Evolutionary conservation across 2,113 vertebrate genomes (phyloP).

Genomic region (Percopsis transmontana): DNA sequence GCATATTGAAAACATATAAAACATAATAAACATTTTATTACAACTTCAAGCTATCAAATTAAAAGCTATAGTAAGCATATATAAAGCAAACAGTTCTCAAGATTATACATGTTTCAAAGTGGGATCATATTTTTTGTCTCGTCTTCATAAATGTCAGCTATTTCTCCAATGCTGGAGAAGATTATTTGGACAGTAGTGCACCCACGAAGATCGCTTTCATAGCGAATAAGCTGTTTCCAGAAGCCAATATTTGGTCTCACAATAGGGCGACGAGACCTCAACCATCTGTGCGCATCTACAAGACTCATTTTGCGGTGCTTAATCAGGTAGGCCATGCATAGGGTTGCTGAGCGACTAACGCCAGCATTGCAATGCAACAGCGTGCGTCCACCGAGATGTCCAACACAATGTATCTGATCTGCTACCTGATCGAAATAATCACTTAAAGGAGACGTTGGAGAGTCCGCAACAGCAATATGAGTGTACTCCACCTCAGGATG

Average conservation of each 20-base stretch:
- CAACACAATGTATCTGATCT: conserved; percentile 46
- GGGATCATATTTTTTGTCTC: conserved; percentile 65
- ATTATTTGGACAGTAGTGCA: conserved; percentile 70
- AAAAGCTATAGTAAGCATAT: no score
- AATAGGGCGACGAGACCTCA: conserved; percentile 67
- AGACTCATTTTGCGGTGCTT: conserved; percentile 63
- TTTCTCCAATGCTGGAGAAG: conserved; percentile 66
- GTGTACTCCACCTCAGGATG: conserved; percentile 58
- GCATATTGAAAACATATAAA: no score
- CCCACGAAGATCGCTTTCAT: conserved; percentile 68
- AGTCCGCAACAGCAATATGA: conserved; percentile 69
- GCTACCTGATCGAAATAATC: conserved; percentile 73
- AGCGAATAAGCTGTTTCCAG: conserved; percentile 78
- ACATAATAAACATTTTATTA: no score
- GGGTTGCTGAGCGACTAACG: conserved; percentile 75
- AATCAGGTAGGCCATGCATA: conserved; percentile 78
- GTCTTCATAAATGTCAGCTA: conserved; percentile 75
- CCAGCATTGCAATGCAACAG: conserved; percentile 79
- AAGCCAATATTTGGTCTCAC: conserved; percentile 77
- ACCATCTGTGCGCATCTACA: conserved; percentile 65
- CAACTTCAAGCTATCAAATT: no score
- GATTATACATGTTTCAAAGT: conserved; percentile 39
- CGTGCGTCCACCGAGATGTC: conserved; percentile 50
- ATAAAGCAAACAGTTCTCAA: not conserved
- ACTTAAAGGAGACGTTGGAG: conserved; percentile 51